phyloP scores from a whole-genome alignment of 2,888 invertebrate species.

The Danaus chrysippus region DNA sequence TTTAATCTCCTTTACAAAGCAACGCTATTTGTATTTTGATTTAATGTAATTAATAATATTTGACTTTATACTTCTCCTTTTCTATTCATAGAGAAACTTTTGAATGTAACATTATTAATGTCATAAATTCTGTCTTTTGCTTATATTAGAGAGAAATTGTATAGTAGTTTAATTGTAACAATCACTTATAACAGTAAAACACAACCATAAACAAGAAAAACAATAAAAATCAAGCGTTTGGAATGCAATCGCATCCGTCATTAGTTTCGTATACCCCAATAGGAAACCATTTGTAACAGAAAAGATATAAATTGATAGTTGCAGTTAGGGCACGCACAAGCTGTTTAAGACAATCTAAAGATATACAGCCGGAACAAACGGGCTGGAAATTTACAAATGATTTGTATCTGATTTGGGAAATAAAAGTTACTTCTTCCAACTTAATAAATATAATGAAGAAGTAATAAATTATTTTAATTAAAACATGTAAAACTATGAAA shows the following conservation, averaged over 20 bases:
- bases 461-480: no score
- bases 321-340: conserved; percentile 44
- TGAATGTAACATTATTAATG: no score
- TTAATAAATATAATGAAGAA: no score
- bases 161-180: no score
- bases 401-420: no score
- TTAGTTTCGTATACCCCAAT: conserved; percentile 71
- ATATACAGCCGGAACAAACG: not conserved
- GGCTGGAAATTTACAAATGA: no score
- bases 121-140: no score
- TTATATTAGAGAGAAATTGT: no score
- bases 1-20: conserved; percentile 16
- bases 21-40: conserved; percentile 17
- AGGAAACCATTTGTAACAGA: conserved; percentile 65
- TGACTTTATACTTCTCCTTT: not conserved
- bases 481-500: no score
- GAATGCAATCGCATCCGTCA: conserved; percentile 45
- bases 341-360: conserved; percentile 16
- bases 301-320: conserved; percentile 69
- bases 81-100: no score
- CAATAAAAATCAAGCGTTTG: conserved; percentile 44
- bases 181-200: conserved; percentile 21
- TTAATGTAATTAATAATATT: conserved; percentile 1
- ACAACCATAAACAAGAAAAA: conserved; percentile 23
- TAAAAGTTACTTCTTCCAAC: no score